phyloP scores from a whole-genome alignment of 2,797 vertebrate species.

The Hoplostethus mediterraneus region DNA sequence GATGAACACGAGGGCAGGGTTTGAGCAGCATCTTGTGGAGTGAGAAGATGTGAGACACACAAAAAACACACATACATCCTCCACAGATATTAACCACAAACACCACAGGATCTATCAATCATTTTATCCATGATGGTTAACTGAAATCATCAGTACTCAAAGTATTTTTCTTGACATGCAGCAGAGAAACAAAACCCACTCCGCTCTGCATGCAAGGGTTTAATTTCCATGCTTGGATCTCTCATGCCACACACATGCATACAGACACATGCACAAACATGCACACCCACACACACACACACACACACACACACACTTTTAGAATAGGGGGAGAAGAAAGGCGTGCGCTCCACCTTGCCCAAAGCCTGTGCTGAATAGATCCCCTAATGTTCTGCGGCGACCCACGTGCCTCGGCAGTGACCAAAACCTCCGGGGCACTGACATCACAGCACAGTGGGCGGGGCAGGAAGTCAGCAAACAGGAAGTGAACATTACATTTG shows the following conservation, averaged over 20 bases:
- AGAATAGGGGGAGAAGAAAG: conserved; percentile 73
- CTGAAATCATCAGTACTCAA: not conserved
- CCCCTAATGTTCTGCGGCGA: conserved; percentile 96
- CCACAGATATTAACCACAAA: conserved; percentile 42
- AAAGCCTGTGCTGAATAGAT: conserved; percentile 96
- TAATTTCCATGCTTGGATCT: conserved; percentile 22
- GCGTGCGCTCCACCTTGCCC: conserved; percentile 94
- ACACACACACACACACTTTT: conserved; percentile 34
- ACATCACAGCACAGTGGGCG: conserved; percentile 83
- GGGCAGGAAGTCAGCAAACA: conserved; percentile 87
- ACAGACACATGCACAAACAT: conserved; percentile 47
- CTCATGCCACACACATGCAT: conserved; percentile 56
- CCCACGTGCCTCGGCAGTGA: conserved; percentile 95
- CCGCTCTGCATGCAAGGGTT: conserved; percentile 51
- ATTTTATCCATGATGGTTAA: conserved; percentile 42
- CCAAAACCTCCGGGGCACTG: conserved; percentile 97
- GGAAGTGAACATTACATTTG: conserved; percentile 78
- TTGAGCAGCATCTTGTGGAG: conserved; percentile 66
- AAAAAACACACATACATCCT: conserved; percentile 59
- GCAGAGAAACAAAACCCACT: conserved; percentile 18
- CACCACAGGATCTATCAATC: conserved; percentile 24
- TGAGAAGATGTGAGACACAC: conserved; percentile 60
- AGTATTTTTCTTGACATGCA: not conserved
- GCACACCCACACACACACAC: conserved; percentile 24
- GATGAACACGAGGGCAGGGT: conserved; percentile 53